Evolutionary conservation across 2,113 vertebrate species (phyloP).

Genomic region (Camelus dromedarius): DNA sequence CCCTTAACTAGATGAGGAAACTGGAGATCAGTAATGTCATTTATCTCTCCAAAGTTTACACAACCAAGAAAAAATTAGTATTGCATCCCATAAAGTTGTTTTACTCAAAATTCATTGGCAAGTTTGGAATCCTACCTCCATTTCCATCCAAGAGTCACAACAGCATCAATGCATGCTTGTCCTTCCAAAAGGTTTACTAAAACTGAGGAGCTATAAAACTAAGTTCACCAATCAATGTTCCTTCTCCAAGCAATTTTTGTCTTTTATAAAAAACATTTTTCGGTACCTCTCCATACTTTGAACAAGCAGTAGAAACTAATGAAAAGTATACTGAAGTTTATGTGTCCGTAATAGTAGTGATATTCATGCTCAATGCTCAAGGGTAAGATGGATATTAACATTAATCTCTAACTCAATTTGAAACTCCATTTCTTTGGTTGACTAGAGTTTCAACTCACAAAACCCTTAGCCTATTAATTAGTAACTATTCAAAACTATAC

Average conservation of each 20-base stretch:
- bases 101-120: not conserved
- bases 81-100: not conserved
- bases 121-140: not conserved
- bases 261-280: not conserved
- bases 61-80: not conserved
- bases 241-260: not conserved
- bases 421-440: not conserved
- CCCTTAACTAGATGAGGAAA: not conserved
- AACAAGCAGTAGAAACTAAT: not conserved
- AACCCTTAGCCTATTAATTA: not conserved
- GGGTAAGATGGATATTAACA: not conserved
- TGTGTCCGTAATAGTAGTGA: not conserved
- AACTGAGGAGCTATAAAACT: not conserved
- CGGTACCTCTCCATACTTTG: not conserved
- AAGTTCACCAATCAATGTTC: not conserved
- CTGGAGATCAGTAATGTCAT: not conserved
- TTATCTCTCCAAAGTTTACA: not conserved
- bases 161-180: not conserved
- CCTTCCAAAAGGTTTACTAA: not conserved
- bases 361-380: not conserved
- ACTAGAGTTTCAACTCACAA: not conserved
- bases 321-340: not conserved
- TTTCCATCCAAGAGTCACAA: not conserved
- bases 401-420: not conserved
- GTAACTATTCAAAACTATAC: not conserved